These are phyloP conservation scores for Serilophus lunatus DNA, from an alignment of 2,113 vertebrate genomes.

Conservation along the genomic window DNA sequence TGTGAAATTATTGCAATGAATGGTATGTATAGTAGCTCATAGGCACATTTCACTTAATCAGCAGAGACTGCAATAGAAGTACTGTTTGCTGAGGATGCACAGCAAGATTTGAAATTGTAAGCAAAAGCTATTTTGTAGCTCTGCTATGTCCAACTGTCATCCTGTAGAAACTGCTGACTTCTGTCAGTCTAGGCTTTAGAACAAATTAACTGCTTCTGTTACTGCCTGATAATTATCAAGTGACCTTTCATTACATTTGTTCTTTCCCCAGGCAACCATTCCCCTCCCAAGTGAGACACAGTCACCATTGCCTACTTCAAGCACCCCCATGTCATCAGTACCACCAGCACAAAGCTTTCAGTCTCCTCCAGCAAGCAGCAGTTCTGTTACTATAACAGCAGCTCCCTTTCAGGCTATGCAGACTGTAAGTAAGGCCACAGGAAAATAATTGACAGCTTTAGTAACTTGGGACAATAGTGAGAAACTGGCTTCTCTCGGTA, in stretches of 20 bases:
- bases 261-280: conserved; percentile 63
- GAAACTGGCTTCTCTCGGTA: neutral
- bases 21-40: conserved; percentile 44
- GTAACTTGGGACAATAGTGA: neutral
- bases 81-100: conserved; percentile 70
- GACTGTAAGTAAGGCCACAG: conserved; percentile 76
- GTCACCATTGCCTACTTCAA: conserved; percentile 64
- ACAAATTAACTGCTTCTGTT: conserved; percentile 55
- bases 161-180: conserved; percentile 74
- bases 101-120: conserved; percentile 74
- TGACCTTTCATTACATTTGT: conserved; percentile 28
- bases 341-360: conserved; percentile 72
- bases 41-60: conserved; percentile 63
- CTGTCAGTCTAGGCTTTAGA: conserved; percentile 56
- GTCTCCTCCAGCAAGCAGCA: conserved; percentile 76
- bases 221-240: conserved; percentile 53
- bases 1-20: neutral
- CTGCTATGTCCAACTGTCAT: conserved; percentile 62
- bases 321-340: conserved; percentile 47
- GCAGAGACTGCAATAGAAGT: conserved; percentile 65
- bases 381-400: conserved; percentile 66
- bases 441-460: neutral
- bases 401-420: conserved; percentile 84
- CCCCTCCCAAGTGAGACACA: conserved; percentile 63
- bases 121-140: conserved; percentile 72